Percentiles rank a stretch among this genome's conserved stretches.
phyloP scores from a whole-genome alignment of 2,888 invertebrate genomes.

The Apamea sordens region DNA sequence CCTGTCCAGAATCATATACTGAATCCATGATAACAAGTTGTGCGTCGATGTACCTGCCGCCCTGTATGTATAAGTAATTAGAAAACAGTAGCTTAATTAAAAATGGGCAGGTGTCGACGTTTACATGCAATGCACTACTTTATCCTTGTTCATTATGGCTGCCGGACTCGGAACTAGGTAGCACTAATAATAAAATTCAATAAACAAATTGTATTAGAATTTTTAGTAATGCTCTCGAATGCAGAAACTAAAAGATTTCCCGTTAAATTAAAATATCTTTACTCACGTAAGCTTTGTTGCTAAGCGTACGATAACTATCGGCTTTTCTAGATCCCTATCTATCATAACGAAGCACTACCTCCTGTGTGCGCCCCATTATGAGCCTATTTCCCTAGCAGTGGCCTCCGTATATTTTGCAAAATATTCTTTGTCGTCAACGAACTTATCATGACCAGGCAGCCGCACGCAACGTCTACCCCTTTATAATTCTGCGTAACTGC shows the following conservation, averaged over 20 bases:
- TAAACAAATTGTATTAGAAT: conserved; percentile 1
- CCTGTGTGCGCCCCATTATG: conserved; percentile 62
- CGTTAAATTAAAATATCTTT: conserved; percentile 24
- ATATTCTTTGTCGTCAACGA: conserved; percentile 75
- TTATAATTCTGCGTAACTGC: conserved; percentile 70
- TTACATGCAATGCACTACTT: conserved; percentile 17
- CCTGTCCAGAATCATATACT: background rate
- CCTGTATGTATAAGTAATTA: conserved; percentile 7
- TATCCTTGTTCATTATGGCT: conserved; percentile 3
- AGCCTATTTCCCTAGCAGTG: conserved; percentile 70
- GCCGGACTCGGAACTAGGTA: background rate
- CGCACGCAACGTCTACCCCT: conserved; percentile 80
- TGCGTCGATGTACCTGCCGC: background rate
- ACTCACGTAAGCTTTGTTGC: conserved; percentile 48
- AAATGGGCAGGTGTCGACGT: conserved; percentile 14
- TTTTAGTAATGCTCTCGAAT: background rate
- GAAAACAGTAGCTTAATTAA: conserved; percentile 18
- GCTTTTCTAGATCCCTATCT: conserved; percentile 68
- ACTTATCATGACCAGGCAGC: conserved; percentile 77
- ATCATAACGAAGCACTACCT: conserved; percentile 54
- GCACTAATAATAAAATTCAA: background rate
- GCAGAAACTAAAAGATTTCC: conserved; percentile 7
- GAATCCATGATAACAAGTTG: background rate
- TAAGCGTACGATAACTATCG: conserved; percentile 57
- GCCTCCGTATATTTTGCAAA: conserved; percentile 77